Base-by-base conservation (phyloP, 2,888 invertebrate species). In the Pyrrhosoma nymphula region DNA sequence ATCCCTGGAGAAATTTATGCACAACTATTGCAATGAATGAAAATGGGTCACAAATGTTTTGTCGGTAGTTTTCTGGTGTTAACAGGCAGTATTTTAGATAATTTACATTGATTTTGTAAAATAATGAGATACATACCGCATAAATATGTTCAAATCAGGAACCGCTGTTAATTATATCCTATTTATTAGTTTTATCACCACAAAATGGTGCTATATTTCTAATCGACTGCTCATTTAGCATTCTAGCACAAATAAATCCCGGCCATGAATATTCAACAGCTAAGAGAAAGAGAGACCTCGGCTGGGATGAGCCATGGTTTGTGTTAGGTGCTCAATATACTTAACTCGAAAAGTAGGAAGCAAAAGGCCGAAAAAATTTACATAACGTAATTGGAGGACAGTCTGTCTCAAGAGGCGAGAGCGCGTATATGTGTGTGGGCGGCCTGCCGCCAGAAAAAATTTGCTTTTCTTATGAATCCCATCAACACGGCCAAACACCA, bases 401-500 rank as follows among this genome's bases (percentile, higher is more conserved):
- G 89, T 60, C 91, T 63, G 91, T 91, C 60, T 60, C 63, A 39
- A 91, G 91, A 39, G 91, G 91, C 35, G 82, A 35, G 35, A 35
- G 47, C 35, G 30, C 35, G 69, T n/a, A n/a, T 69, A n/a, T 69
- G 69, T 10, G 69, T 69, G 82, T 82, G 82, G 91, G 63, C 39
- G 91, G 69, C n/a, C 93, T 56, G 18, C 56, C 55, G 56, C 47
- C 35, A 89, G 89, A 26, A 26, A 93, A 47, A 93, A 93, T 93
- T 93, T 93, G 93, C 69, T 93, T 93, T 93, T 69, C 93, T 93
- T 93, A 93, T 93, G 93, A 75, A 93, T 93, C 69, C 93, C 93
- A 93, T 69, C 91, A 91, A 69, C 63, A 39, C 35, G 39, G 26
- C 91, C 63, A 63, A 47, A 91, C 91, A 63, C 91, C 89, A 47